Base-by-base conservation (phyloP, 2,888 invertebrate genomes). In the Itoplectis maculator region DNA sequence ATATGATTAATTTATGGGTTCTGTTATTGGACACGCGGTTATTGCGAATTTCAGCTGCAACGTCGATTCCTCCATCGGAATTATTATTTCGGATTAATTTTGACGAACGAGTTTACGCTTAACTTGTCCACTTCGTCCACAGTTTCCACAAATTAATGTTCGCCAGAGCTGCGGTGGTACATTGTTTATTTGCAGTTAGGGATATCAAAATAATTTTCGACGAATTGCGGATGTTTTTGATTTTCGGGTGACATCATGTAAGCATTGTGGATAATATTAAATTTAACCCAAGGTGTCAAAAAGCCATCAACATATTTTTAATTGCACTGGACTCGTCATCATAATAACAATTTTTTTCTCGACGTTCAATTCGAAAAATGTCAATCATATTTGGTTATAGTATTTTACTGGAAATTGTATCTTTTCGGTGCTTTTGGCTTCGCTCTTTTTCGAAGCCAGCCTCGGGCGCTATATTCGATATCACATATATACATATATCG, bases 1-100 rank as follows among this genome's bases (percentile, higher is more conserved):
- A 76, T 66, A 77, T 77, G 56, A 77, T 72, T 66, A 72, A 81
- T 77, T 81, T 72, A 81, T 56, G 49, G 49, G 56, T 35, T 42
- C 29, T 20, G 35, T 66, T 76, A 66, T 56, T 72, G 54, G 42
- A 20, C 37, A 40, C 29, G 18, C 40, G 49, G 47, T 15, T 45
- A 23, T 59, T 40, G 11, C 56, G 42, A 47, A 35, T 29, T 56
- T 9, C 9, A 37, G 1, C 18, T 40, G 7, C 8, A 59, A 5
- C 2, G 29, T 37, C 56, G 20, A 29, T 29, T 29, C n/a, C 59
- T 59, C 11, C 37, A 5, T 59, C 37, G 7, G 13, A 15, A 59
- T n/a, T 35, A 65, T 63, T n/a, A 29, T 73, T 73, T 47, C 13
- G 45, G 7, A 66, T 23, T 56, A 42, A 51, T 51, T 73, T 35